Percentiles rank a stretch among this genome's conserved stretches.
Evolutionary conservation across 2,797 vertebrate species (phyloP).

Genomic region (Enteromius radiatus): DNA sequence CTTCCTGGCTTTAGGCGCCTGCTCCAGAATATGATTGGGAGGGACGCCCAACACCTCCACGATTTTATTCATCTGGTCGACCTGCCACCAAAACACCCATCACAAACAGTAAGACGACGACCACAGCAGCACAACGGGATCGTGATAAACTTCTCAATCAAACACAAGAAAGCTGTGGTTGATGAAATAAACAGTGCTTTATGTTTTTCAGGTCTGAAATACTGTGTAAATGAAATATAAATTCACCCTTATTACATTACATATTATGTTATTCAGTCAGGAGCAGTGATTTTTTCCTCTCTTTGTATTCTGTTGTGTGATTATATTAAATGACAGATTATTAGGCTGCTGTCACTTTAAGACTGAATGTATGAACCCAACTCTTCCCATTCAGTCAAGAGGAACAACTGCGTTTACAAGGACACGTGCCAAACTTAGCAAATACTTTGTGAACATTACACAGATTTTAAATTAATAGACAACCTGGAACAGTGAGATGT

Average conservation of each 20-base stretch:
- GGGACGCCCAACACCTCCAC: slow-evolving; percentile 97
- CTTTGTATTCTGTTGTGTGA: not conserved
- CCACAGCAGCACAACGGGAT: not conserved
- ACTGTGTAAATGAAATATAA: not conserved
- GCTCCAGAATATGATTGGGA: slow-evolving; percentile 97
- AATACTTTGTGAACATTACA: too few species aligned
- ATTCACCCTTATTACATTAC: not conserved
- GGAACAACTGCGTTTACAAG: not conserved
- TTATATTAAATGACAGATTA: not conserved
- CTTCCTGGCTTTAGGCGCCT: slow-evolving; percentile 99
- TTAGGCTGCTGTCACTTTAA: not conserved
- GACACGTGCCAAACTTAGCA: too few species aligned
- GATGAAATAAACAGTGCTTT: not conserved
- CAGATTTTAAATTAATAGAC: too few species aligned
- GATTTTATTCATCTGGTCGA: slow-evolving; percentile 99
- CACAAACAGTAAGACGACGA: accelerated
- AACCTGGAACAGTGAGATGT: too few species aligned
- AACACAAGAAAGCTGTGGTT: not conserved
- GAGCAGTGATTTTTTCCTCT: not conserved
- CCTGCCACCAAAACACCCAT: slow-evolving; percentile 73
- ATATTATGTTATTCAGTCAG: too few species aligned
- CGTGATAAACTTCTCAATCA: not conserved
- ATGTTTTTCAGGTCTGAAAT: not conserved
- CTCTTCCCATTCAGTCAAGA: not conserved
- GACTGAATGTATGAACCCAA: not conserved